These are phyloP conservation scores for Bos indicus DNA, from an alignment of 2,113 vertebrate genomes.

Conservation along the genomic window DNA sequence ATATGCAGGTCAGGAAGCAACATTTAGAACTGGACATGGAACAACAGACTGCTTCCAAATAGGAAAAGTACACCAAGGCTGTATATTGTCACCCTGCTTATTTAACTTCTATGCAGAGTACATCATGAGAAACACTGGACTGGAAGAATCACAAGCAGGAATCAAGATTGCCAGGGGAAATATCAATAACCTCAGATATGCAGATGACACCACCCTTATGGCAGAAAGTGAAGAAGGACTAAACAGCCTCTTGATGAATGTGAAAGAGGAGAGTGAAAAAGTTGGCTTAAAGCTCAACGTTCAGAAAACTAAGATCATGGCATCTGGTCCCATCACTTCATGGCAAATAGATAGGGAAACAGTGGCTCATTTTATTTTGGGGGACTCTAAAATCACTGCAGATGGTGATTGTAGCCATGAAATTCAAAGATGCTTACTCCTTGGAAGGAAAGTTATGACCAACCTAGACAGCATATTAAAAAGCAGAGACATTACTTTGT, in stretches of 20 bases:
- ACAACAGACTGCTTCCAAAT: not conserved
- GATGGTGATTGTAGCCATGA: not conserved
- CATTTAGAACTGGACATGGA: not conserved
- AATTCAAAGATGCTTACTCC: not conserved
- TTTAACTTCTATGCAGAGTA: not conserved
- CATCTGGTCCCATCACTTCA: not conserved
- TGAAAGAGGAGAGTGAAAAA: not conserved
- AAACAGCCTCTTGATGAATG: not conserved
- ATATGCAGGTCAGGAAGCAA: not conserved
- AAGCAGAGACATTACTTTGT: not conserved
- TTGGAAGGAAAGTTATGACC: not conserved
- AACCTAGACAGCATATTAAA: not conserved
- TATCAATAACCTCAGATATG: not conserved
- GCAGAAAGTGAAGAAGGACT: not conserved
- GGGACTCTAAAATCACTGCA: not conserved
- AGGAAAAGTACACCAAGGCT: not conserved
- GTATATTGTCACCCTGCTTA: not conserved
- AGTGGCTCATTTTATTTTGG: not conserved
- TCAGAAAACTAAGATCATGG: not conserved
- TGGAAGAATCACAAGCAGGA: not conserved
- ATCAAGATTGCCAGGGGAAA: not conserved
- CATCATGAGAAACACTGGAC: not conserved
- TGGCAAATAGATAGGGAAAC: not conserved
- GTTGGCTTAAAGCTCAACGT: not conserved
- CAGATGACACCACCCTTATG: not conserved